Percentiles rank a stretch among this genome's conserved stretches.
These are phyloP conservation scores for Drosophila yooni DNA, from an alignment of 2,888 invertebrate genomes.

Conservation along the genomic window DNA sequence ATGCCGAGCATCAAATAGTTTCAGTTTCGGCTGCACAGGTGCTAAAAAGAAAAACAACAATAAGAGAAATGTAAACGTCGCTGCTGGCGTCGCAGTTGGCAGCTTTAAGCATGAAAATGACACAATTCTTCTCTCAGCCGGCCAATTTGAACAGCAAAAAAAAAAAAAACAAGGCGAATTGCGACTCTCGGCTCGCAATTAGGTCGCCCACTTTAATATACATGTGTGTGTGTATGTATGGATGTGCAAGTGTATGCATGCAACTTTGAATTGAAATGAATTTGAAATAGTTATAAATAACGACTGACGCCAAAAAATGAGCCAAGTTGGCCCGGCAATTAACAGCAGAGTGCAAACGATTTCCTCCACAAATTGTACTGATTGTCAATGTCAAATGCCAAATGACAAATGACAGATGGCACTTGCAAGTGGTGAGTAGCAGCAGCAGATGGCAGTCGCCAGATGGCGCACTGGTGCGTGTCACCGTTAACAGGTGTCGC, in stretches of 20 bases:
- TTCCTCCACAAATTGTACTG: slow-evolving; percentile 64
- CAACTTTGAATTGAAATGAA: slow-evolving; percentile 53
- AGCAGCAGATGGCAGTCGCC: slow-evolving; percentile 18
- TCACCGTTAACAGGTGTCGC: slow-evolving; percentile 12
- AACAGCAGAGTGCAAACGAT: slow-evolving; percentile 68
- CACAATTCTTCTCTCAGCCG: slow-evolving; percentile 59
- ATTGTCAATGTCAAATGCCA: slow-evolving; percentile 68
- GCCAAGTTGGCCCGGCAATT: slow-evolving; percentile 49
- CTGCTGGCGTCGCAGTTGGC: slow-evolving; percentile 25
- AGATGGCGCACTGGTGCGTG: slow-evolving; percentile 20
- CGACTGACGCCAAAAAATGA: slow-evolving; percentile 51
- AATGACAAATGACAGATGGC: slow-evolving; percentile 14
- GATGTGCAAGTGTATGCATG: slow-evolving; percentile 37
- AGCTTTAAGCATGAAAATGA: slow-evolving; percentile 43
- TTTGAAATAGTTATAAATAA: slow-evolving; percentile 62
- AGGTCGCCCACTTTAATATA: slow-evolving; percentile 71
- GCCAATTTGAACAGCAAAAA: slow-evolving; percentile 26
- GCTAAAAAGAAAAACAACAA: slow-evolving; percentile 26
- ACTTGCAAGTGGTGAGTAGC: not conserved
- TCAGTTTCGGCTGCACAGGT: slow-evolving; percentile 42
- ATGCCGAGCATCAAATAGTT: slow-evolving; percentile 37
- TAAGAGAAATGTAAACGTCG: slow-evolving; percentile 7
- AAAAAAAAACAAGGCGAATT: slow-evolving; percentile 23
- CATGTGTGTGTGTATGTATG: not conserved
- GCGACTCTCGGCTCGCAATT: slow-evolving; percentile 68